phyloP scores from a whole-genome alignment of 2,113 vertebrate species.

The Climacteris rufus region DNA sequence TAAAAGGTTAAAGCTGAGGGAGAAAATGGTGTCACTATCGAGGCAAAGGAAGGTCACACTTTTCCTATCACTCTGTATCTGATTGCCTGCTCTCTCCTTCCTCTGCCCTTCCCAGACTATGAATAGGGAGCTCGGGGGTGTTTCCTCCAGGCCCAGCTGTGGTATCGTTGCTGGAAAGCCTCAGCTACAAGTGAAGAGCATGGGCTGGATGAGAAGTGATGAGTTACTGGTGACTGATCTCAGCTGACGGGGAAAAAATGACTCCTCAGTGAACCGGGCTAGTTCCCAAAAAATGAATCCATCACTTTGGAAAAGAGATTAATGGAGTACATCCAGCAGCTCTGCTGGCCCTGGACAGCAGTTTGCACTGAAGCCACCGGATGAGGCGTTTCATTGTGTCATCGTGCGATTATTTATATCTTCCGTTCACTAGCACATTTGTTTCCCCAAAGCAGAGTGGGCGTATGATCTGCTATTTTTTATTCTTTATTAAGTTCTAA shows the following conservation, averaged over 20 bases:
- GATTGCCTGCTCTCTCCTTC: neutral
- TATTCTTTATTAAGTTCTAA: conserved; percentile 57
- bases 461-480: conserved; percentile 48
- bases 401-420: conserved; percentile 27
- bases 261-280: neutral
- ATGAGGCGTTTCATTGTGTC: neutral
- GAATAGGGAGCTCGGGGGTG: neutral
- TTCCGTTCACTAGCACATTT: conserved; percentile 38
- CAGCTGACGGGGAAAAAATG: conserved; percentile 20
- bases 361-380: neutral
- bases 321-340: neutral
- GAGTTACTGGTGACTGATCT: conserved; percentile 4
- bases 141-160: conserved; percentile 44
- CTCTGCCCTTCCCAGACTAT: neutral
- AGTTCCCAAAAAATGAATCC: neutral
- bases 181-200: neutral
- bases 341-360: neutral
- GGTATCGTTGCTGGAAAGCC: neutral
- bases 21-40: neutral
- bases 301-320: neutral
- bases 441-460: conserved; percentile 24
- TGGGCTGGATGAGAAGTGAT: neutral
- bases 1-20: neutral
- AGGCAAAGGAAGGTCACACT: conserved; percentile 26
- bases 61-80: neutral